Percentiles rank a stretch among this genome's conserved stretches.
Evolutionary conservation across 2,113 vertebrate species (phyloP).

Genomic region (Syngnathoides biaculeatus): DNA sequence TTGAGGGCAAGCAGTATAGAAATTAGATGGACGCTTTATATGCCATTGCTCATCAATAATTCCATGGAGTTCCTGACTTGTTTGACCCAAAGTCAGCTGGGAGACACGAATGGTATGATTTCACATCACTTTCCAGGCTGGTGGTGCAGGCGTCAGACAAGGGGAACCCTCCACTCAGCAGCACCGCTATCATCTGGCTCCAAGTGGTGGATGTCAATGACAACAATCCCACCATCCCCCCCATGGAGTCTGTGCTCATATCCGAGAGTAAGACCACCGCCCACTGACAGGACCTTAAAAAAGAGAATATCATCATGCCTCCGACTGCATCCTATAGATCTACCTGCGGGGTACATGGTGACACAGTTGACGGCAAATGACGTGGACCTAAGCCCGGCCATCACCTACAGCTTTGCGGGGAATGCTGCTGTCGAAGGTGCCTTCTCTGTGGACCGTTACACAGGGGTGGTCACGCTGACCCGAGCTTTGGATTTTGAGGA

Average conservation of each 20-base stretch:
- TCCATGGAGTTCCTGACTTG: too few relatives aligned
- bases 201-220: constrained; percentile 88
- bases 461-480: constrained; percentile 76
- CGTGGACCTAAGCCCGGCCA: constrained; percentile 77
- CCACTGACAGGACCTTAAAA: neutral
- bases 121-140: constrained; percentile 70
- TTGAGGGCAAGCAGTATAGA: too few relatives aligned
- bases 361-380: constrained; percentile 80
- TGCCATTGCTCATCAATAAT: too few relatives aligned
- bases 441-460: constrained; percentile 79
- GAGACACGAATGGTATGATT: neutral
- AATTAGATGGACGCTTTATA: too few relatives aligned
- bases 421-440: constrained; percentile 64
- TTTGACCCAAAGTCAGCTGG: neutral
- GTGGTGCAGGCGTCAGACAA: constrained; percentile 82
- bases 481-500: constrained; percentile 83
- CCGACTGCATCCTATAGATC: constrained; percentile 68
- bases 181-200: constrained; percentile 74
- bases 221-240: constrained; percentile 80
- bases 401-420: constrained; percentile 79
- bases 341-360: constrained; percentile 78
- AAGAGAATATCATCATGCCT: neutral
- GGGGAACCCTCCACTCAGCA: constrained; percentile 80
- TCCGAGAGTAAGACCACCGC: constrained; percentile 80
- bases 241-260: constrained; percentile 73